Percentiles rank a stretch among this genome's conserved stretches.
Evolutionary conservation across 2,797 vertebrate species (phyloP).

Genomic region (Antrozous pallidus): DNA sequence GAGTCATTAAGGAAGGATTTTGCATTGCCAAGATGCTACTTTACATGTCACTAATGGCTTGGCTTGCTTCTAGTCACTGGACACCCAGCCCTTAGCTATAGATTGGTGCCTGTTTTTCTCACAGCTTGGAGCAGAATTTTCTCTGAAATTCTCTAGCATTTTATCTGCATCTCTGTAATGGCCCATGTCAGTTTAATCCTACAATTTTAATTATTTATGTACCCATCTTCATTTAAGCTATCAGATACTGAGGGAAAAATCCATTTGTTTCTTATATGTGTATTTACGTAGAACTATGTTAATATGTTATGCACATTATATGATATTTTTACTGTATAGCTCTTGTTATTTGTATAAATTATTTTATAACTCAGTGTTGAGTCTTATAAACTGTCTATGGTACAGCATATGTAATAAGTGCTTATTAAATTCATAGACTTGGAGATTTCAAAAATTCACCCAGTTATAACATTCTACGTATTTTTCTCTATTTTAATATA

Average conservation of each 20-base stretch:
- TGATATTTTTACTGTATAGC: not conserved
- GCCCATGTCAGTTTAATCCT: not conserved
- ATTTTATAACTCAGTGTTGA: not conserved
- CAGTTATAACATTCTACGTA: not conserved
- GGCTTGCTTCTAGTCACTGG: constrained; percentile 24
- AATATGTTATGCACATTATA: not conserved
- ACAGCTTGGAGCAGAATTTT: not conserved
- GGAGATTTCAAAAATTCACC: not conserved
- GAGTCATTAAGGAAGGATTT: constrained; percentile 45
- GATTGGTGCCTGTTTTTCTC: not conserved
- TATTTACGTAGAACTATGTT: not conserved
- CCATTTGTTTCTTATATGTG: not conserved
- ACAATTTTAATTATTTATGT: not conserved
- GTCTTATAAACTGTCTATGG: not conserved
- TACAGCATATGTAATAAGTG: not conserved
- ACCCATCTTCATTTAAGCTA: not conserved
- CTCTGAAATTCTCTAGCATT: not conserved
- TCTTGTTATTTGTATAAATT: not conserved
- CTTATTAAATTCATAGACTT: not conserved
- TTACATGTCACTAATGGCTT: constrained; percentile 58
- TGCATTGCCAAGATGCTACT: constrained; percentile 50
- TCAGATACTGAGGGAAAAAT: not conserved
- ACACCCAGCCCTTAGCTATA: constrained; percentile 38
- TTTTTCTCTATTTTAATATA: not conserved
- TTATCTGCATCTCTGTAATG: not conserved